Conservation (phyloP, 2,888 invertebrate species). For the Trachelus stipa region DNA sequence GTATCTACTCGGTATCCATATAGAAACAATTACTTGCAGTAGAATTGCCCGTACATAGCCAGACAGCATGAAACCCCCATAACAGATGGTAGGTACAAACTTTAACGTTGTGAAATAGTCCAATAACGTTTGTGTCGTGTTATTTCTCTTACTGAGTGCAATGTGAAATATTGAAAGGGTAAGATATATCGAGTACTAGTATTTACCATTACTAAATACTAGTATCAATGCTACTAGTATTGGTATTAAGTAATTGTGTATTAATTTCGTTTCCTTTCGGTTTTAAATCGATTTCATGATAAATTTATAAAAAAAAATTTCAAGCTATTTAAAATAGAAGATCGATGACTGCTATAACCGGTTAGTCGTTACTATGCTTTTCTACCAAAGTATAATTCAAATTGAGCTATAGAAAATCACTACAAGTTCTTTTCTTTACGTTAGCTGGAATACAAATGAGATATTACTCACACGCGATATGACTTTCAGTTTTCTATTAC, state of each 20-base stretch:
- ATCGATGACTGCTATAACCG: neutral
- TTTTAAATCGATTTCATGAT: neutral
- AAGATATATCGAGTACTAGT: neutral
- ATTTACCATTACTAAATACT: neutral
- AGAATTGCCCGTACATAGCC: no score
- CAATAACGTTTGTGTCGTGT: neutral
- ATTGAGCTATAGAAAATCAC: neutral
- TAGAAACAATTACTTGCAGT: no score
- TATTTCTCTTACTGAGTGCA: neutral
- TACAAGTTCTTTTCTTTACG: neutral
- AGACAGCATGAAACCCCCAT: neutral
- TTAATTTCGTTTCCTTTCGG: neutral
- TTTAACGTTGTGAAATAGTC: neutral
- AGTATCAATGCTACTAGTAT: neutral
- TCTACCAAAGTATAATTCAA: neutral
- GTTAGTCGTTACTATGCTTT: neutral
- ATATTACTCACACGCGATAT: neutral
- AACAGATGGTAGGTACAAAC: neutral
- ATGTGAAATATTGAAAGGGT: neutral
- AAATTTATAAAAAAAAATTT: neutral
- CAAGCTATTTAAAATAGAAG: neutral
- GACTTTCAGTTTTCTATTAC: neutral
- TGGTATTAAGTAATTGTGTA: neutral
- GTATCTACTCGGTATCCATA: neutral
- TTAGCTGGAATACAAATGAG: neutral